Percentiles rank a stretch among this genome's conserved stretches.
phyloP scores from a whole-genome alignment of 2,797 vertebrate genomes.

The Pempheris klunzingeri region DNA sequence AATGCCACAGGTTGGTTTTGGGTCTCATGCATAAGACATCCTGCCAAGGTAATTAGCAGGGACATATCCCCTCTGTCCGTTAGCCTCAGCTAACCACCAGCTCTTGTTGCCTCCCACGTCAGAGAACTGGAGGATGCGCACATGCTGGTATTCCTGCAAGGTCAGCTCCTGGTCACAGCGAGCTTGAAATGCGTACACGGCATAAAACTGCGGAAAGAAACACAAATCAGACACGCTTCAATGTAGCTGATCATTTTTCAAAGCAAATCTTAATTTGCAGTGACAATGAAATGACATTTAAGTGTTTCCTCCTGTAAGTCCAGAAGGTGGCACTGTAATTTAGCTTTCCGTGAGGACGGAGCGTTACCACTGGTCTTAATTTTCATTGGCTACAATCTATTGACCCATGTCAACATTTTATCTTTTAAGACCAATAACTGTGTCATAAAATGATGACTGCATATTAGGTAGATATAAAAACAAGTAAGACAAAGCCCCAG shows the following conservation, averaged over 20 bases:
- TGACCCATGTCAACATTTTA: background rate
- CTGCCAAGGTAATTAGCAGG: slow-evolving; percentile 97
- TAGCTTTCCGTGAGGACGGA: slow-evolving; percentile 1
- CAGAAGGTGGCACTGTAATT: slow-evolving; percentile 71
- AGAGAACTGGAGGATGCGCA: slow-evolving; percentile 92
- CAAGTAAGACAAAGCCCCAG: background rate
- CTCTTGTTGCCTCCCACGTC: slow-evolving; percentile 96
- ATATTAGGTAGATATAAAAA: background rate
- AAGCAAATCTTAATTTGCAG: background rate
- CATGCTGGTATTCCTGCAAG: slow-evolving; percentile 93
- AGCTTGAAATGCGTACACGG: slow-evolving; percentile 95
- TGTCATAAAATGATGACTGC: background rate
- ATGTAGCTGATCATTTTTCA: no score
- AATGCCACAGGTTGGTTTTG: slow-evolving; percentile 9
- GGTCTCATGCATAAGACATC: slow-evolving; percentile 95
- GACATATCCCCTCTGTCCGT: slow-evolving; percentile 95
- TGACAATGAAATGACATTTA: background rate
- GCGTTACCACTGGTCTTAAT: background rate
- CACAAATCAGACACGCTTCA: background rate
- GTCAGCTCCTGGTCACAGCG: slow-evolving; percentile 95
- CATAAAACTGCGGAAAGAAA: slow-evolving; percentile 91
- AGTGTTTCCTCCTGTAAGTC: slow-evolving; percentile 25
- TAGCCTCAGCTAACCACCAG: slow-evolving; percentile 97
- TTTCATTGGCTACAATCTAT: slow-evolving; percentile 4
- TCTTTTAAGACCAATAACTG: slow-evolving; percentile 24